These are phyloP conservation scores for Drosophila baimaii DNA, from an alignment of 1,140 invertebrate genomes.

Conservation along the genomic window DNA sequence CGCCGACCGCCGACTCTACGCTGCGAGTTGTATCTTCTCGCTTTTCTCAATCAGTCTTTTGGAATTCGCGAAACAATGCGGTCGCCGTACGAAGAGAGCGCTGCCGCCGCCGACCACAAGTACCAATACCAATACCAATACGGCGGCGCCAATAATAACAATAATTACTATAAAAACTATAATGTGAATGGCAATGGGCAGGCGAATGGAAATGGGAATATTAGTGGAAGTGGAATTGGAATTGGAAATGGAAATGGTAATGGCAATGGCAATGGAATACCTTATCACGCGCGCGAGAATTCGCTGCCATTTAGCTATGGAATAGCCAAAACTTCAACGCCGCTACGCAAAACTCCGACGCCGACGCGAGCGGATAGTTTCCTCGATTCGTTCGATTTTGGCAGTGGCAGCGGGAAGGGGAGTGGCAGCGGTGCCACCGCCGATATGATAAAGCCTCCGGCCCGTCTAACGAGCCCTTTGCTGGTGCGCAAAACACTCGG, in stretches of 20 bases:
- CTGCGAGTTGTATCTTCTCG: slow-evolving; percentile 53
- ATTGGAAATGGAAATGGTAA: slow-evolving; percentile 43
- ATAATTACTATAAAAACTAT: slow-evolving; percentile 74
- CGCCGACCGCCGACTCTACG: slow-evolving; percentile 58
- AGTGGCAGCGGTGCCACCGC: slow-evolving; percentile 18
- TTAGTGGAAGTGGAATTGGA: slow-evolving; percentile 41
- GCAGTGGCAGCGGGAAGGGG: slow-evolving; percentile 44
- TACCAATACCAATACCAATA: slow-evolving; percentile 70
- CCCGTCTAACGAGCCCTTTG: slow-evolving; percentile 83
- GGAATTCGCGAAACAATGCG: slow-evolving; percentile 81
- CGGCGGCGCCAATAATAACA: slow-evolving; percentile 62
- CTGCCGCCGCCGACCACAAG: slow-evolving; percentile 66
- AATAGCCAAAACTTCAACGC: slow-evolving; percentile 75
- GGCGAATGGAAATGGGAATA: slow-evolving; percentile 49
- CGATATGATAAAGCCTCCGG: slow-evolving; percentile 82
- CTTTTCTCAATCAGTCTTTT: slow-evolving; percentile 75
- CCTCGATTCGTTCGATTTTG: slow-evolving; percentile 60
- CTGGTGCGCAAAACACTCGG: slow-evolving; percentile 83
- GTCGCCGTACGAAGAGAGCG: slow-evolving; percentile 74
- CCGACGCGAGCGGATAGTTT: slow-evolving; percentile 72
- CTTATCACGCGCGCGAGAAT: slow-evolving; percentile 91
- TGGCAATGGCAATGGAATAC: slow-evolving; percentile 85
- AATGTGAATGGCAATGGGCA: slow-evolving; percentile 66
- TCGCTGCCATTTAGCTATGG: slow-evolving; percentile 92
- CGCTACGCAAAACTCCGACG: slow-evolving; percentile 74